Evolutionary conservation across 2,797 vertebrate genomes (phyloP), one percentile per base, ranked within the genome.

Genomic region (Borostomias antarcticus): DNA sequence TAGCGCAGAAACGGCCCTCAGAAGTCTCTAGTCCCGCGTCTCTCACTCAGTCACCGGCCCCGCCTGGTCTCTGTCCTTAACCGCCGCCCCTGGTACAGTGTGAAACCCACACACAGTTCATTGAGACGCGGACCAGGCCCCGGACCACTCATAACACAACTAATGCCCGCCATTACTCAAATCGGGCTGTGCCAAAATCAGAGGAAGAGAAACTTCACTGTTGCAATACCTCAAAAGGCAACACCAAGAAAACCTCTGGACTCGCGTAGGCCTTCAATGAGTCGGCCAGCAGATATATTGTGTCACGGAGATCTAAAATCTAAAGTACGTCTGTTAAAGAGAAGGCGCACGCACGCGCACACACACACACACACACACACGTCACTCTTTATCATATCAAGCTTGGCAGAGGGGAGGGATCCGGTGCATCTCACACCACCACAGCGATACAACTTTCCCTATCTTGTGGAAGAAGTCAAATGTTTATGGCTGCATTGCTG

Each of bases 401-500:
- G 57, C 7, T 23, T 58, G 30, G 9, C 19, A 13, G n/a, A 9
- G 1, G 23, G 33, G 57, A 58, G 21, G 33, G 11, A 25, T 13
- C 19, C 21, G 26, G 10, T 26, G 29, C 25, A 37, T 40, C 9
- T 40, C 57, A 58, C 37, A 37, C 5, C 13, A 17, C 51, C 19
- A 35, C 32, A 35, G 19, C 40, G 33, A 26, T 50, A 45, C n/a
- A 25, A 58, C 43, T 26, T 66, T 23, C 26, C 43, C 48, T 33
- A 50, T 48, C 21, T 4, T 45, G 11, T 45, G 56, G 37, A 23
- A 19, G 29, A 35, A 5, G 13, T 48, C 11, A 13, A 1, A 4
- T 10, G 37, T 65, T 58, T 43, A 52, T 17, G 28, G 43, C 13
- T 15, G 30, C 30, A 63, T 33, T n/a, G 23, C 57, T 58, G 6